Evolutionary conservation across 2,797 vertebrate genomes (phyloP), one percentile per base, ranked within the genome.

Genomic region (Paramormyrops hopkinsi): DNA sequence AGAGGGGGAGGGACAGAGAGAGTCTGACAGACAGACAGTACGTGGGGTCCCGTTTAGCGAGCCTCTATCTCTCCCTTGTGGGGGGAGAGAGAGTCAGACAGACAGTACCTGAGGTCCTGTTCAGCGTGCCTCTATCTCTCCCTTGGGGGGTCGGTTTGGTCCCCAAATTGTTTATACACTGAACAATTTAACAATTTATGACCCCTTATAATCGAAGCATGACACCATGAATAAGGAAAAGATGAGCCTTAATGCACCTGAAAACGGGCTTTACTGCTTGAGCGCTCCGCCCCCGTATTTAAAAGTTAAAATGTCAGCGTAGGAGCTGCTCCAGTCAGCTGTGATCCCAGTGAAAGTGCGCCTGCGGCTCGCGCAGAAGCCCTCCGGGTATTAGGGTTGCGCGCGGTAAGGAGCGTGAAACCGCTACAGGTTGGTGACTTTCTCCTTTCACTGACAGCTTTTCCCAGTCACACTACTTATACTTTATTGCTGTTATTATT

Each of bases 241-340:
- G 33, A 62, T 56, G 44, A 19, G 14, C 17, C 17, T 51, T 50
- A 11, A 84, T 84, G 82, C 82, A 59, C 91, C 88, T 84, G 88
- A 41, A 76, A 37, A 53, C 19, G 53, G 41, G 53, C 5, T 8
- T 46, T 86, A 5, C 41, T 17, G 19, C 73, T 33, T 19, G 44
- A 88, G 17, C 89, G 92, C 93, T 92, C 95, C 96, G 91, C 96
- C 96, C 92, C 93, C 88, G 51, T 96, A 95, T 96, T 96, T 96
- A 96, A 96, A 94, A 88, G 90, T 92, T 19, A 92, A 92, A 91
- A 92, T 92, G 91, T 94, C 92, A 92, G 54, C 88, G 90, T 85
- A 91, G 89, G 85, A 88, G 62, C 91, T 93, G 92, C 88, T 93
- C 90, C 93, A 93, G 90, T 91, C 90, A 93, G 93, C 93, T 91